Base-by-base conservation (phyloP, 2,888 invertebrate species). In the Scaptomyza caliginosa region DNA sequence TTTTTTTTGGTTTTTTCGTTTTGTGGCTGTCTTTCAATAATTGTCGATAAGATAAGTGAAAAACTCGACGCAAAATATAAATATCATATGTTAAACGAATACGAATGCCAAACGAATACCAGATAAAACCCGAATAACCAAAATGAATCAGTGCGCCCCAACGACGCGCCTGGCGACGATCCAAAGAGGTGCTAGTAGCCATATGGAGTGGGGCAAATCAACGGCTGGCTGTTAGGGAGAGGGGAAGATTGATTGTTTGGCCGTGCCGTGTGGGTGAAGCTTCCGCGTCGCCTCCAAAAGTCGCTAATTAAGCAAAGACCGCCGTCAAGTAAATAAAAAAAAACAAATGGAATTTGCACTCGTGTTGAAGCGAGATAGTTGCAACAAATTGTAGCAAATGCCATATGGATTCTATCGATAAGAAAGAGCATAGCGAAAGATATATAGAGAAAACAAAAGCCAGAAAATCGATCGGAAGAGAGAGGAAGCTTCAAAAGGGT, bases 261-360 rank as follows among this genome's bases (percentile, higher is more conserved):
- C n/a, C n/a, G n/a, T n/a, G n/a, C n/a, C n/a, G 67, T 67, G 74
- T 62, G 74, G 74, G 68, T 58, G 68, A 62, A 28, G 65, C 78
- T 78, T 78, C 78, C 77, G 83, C 62, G 56, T 79, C 17, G 65
- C 40, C 49, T 67, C 50, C 32, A 38, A 48, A 55, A 43, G 56
- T 50, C 71, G 75, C 82, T 80, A 80, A 80, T 80, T 78, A 80
- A 84, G 81, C 85, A 78, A 67, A 65, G 66, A 49, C 59, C 56
- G n/a, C n/a, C n/a, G n/a, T 19, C 62, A 58, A 83, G 77, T 84
- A 81, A 77, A 80, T 84, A 71, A 81, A 84, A 65, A 34, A 3
- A n/a, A 21, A 21, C n/a, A n/a, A 4, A 6, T 84, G 71, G 62
- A 81, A 81, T 84, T 77, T 80, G 78, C 64, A 67, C 81, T 74